Conservation (phyloP, 2,797 vertebrate genomes). For the Hydrophis major region DNA sequence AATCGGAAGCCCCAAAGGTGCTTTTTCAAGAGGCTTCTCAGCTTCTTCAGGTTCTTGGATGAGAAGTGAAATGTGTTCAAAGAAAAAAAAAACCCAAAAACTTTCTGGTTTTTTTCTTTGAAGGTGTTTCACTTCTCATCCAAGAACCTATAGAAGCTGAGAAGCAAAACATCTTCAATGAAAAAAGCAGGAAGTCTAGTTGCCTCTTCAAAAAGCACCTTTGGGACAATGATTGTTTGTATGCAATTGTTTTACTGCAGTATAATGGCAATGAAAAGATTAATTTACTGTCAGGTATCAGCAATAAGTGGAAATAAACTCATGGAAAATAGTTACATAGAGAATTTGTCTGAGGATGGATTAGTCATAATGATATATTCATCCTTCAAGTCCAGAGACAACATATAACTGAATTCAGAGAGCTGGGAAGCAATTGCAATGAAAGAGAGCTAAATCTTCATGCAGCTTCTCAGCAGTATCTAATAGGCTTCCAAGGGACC, state of each 20-base stretch:
- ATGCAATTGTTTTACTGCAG: neutral
- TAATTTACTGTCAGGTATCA: neutral
- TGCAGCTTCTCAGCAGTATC: neutral
- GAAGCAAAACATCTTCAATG: no score
- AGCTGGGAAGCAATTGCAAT: neutral
- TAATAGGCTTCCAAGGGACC: neutral
- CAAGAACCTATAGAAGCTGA: no score
- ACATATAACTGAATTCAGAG: neutral
- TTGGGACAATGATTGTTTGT: no score
- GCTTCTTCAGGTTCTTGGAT: no score
- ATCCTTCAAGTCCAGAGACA: neutral
- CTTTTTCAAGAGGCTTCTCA: no score
- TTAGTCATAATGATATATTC: neutral
- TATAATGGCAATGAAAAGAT: neutral
- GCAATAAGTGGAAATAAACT: neutral
- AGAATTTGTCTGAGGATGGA: neutral
- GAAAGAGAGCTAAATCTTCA: neutral
- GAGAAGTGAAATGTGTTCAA: no score
- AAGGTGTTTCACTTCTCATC: no score
- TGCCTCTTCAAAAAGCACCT: no score
- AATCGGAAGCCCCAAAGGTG: no score
- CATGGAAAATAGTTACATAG: neutral
- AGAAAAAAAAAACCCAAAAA: no score
- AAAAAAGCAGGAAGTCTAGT: no score
- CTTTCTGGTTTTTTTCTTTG: no score